A percentile compares a stretch with the other conserved stretches of the same genome.
phyloP scores from a whole-genome alignment of 2,888 invertebrate genomes.

The Creontiades dilutus region DNA sequence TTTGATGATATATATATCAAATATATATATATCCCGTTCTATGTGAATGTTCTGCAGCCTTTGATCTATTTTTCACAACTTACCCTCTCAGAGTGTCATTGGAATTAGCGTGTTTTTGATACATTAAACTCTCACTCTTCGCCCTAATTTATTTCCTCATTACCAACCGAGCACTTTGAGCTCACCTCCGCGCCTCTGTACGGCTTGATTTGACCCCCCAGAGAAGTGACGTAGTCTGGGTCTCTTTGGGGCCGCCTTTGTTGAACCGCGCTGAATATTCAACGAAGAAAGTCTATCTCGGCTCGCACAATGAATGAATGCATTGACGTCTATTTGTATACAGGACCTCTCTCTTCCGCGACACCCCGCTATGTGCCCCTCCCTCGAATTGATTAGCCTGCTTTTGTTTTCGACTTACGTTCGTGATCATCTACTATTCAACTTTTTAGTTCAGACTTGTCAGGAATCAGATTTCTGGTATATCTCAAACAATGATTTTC shows the following conservation, averaged over 20 bases:
- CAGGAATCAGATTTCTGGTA: background rate
- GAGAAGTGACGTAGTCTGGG: conserved; percentile 43
- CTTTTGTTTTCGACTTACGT: conserved; percentile 44
- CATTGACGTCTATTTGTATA: conserved; percentile 52
- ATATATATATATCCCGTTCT: background rate
- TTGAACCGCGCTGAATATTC: conserved; percentile 53
- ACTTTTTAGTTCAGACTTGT: conserved; percentile 6
- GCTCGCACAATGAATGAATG: conserved; percentile 52
- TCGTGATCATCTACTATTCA: conserved; percentile 24
- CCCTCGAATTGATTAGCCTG: conserved; percentile 23
- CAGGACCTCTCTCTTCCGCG: conserved; percentile 37
- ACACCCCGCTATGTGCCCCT: conserved; percentile 50
- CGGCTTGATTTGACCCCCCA: conserved; percentile 34
- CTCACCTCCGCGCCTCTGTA: conserved; percentile 22
- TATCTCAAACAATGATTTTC: background rate
- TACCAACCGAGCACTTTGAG: conserved; percentile 10
- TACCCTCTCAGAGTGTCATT: background rate
- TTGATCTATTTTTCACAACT: background rate
- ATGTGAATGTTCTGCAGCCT: background rate
- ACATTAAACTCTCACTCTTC: background rate
- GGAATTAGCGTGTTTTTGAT: conserved; percentile 2
- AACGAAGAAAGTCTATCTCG: conserved; percentile 54
- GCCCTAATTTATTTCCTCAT: conserved; percentile 24
- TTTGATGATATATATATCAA: background rate
- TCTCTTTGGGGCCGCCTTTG: conserved; percentile 29